A percentile compares a stretch with the other conserved stretches of the same genome.
Evolutionary conservation across 2,888 invertebrate species (phyloP).

Genomic region (Aethes cnicana): DNA sequence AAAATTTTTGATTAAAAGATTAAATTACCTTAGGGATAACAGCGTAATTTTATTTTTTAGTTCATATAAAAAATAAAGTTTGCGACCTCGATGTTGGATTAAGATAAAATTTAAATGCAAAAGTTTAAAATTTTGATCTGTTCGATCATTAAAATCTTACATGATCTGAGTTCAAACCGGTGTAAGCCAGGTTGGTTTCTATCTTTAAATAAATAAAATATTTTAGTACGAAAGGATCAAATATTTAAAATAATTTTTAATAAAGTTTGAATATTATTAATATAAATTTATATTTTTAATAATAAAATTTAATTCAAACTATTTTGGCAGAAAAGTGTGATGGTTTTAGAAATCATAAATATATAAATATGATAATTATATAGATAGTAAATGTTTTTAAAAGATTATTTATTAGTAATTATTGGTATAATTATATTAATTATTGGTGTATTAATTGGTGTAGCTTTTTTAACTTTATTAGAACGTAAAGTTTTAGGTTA

Average conservation of each 20-base stretch:
- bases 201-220: conserved; percentile 84
- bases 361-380: conserved; percentile 78
- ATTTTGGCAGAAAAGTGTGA: conserved; percentile 87
- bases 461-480: conserved; percentile 88
- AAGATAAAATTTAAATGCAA: conserved; percentile 86
- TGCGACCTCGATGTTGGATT: conserved; percentile 96
- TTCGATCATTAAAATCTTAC: conserved; percentile 92
- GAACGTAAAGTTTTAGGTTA: conserved; percentile 88
- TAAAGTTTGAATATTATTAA: conserved; percentile 56
- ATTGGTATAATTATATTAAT: conserved; percentile 77
- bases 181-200: conserved; percentile 93
- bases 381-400: conserved; percentile 79
- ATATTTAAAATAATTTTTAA: conserved; percentile 80
- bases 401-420: conserved; percentile 66
- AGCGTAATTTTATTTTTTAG: conserved; percentile 90
- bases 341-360: conserved; percentile 87
- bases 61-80: conserved; percentile 87
- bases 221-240: conserved; percentile 92
- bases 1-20: conserved; percentile 83
- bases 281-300: conserved; percentile 36
- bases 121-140: conserved; percentile 87
- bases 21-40: conserved; percentile 93
- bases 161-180: conserved; percentile 95
- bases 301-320: conserved; percentile 54
- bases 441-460: conserved; percentile 83